A percentile compares a stretch with the other conserved stretches of the same genome.
These are phyloP conservation scores for Latrodectus hesperus DNA, from an alignment of 2,888 invertebrate species.

Conservation along the genomic window DNA sequence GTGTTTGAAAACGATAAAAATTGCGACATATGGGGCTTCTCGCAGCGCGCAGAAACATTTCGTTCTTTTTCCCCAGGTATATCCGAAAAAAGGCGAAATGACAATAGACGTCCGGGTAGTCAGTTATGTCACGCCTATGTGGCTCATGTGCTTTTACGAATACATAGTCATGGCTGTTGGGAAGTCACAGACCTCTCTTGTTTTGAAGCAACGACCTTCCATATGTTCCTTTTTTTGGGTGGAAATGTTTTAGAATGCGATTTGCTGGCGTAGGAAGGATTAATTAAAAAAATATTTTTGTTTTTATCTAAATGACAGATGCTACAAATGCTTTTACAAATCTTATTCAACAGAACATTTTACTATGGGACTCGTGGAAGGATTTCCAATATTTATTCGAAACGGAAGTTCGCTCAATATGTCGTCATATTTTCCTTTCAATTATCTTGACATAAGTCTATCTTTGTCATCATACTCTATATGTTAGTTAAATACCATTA, in stretches of 20 bases:
- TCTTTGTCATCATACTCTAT: no score
- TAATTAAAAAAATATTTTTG: neutral
- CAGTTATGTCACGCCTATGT: slow-evolving; percentile 31
- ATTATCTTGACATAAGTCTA: no score
- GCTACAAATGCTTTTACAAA: no score
- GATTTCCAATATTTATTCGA: no score
- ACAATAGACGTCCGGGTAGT: slow-evolving; percentile 54
- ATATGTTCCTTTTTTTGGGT: slow-evolving; percentile 15
- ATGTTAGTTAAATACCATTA: no score
- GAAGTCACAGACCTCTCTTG: slow-evolving; percentile 39
- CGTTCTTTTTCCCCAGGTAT: slow-evolving; percentile 17
- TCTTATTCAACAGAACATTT: no score
- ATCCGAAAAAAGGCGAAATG: slow-evolving; percentile 6
- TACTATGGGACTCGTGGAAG: no score
- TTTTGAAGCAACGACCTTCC: slow-evolving; percentile 37
- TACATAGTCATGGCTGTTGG: neutral
- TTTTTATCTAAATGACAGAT: neutral
- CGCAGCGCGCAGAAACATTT: neutral
- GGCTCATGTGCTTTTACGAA: neutral
- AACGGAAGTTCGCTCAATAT: no score
- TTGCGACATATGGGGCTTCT: slow-evolving; percentile 48
- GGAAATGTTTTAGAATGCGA: neutral
- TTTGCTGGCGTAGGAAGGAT: neutral
- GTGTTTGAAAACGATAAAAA: slow-evolving; percentile 7
- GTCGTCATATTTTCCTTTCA: no score